A percentile compares a stretch with the other conserved stretches of the same genome.
Conservation (phyloP, 2,888 invertebrate species). For the Oscheius sp. region DNA sequence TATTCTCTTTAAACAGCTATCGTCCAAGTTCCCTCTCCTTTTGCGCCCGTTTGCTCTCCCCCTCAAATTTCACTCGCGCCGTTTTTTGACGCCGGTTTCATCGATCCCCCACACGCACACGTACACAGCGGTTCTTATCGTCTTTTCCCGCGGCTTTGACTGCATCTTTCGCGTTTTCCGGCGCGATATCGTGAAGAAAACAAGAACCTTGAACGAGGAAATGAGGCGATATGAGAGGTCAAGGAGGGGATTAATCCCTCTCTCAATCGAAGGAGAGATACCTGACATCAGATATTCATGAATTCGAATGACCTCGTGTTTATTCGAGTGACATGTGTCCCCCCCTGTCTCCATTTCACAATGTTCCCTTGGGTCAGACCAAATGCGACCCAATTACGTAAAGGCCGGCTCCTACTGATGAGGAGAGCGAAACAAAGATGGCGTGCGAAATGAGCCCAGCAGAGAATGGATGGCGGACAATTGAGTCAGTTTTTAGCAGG, state of each 20-base stretch:
- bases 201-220: constrained; percentile 6
- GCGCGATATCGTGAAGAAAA: neutral
- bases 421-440: constrained; percentile 1
- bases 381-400: constrained; percentile 24
- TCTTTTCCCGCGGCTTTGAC: constrained; percentile 12
- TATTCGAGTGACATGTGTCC: neutral
- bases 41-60: neutral
- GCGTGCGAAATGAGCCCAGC: neutral
- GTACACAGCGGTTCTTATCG: neutral
- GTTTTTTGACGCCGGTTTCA: neutral
- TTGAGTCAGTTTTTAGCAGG: neutral
- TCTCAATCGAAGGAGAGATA: neutral
- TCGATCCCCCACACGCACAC: neutral
- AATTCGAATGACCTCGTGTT: neutral
- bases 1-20: too few relatives aligned
- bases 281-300: neutral
- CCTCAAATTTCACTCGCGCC: too few relatives aligned
- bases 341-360: constrained; percentile 15
- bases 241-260: constrained; percentile 9
- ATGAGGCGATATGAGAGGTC: constrained; percentile 16
- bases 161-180: neutral
- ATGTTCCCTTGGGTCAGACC: constrained; percentile 10
- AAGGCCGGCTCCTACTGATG: constrained; percentile 13
- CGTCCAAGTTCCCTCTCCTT: too few relatives aligned
- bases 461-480: neutral